Evolutionary conservation across 2,113 vertebrate species (phyloP).

Genomic region (human): GRCh38 chr18:30725501-30726000

Average conservation of each 20-base stretch:
- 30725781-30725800: neutral
- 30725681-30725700: neutral
- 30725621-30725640: neutral
- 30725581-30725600: neutral
- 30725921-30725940: slow-evolving; percentile 27
- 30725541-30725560: neutral
- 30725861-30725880: neutral
- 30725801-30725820: neutral
- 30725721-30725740: neutral
- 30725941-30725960: neutral
- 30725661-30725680: neutral
- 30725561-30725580: neutral
- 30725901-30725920: neutral
- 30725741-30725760: neutral
- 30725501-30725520: neutral
- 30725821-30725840: neutral
- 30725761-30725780: neutral
- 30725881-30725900: neutral
- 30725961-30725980: neutral
- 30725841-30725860: neutral
- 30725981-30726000: neutral
- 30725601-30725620: neutral
- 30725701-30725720: neutral
- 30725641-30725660: neutral
- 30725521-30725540: neutral